Evolutionary conservation across 1,140 invertebrate genomes (phyloP).

Genomic region (Platorchestia sp.): DNA sequence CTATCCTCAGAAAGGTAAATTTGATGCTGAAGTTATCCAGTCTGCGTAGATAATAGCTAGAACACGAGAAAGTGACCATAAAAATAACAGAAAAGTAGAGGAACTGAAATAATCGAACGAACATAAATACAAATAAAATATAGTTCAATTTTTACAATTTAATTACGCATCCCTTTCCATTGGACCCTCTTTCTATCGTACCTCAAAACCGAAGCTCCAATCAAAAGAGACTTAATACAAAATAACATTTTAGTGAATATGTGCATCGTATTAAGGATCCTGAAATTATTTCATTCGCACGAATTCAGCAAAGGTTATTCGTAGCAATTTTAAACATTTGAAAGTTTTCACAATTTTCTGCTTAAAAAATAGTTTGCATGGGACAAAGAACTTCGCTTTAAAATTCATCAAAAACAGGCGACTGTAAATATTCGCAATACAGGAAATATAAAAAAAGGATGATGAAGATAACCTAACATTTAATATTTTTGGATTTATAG

Average conservation of each 20-base stretch:
- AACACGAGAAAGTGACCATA: background rate
- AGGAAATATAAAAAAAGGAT: background rate
- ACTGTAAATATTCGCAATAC: background rate
- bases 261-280: background rate
- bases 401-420: background rate
- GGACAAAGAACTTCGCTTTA: background rate
- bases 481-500: background rate
- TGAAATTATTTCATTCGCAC: too few relatives aligned
- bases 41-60: background rate
- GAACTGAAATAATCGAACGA: background rate
- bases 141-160: background rate
- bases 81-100: background rate
- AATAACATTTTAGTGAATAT: background rate
- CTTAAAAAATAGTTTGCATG: background rate
- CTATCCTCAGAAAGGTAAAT: background rate
- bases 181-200: too few relatives aligned
- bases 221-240: background rate
- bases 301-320: too few relatives aligned
- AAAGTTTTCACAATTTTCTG: background rate
- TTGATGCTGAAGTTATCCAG: background rate
- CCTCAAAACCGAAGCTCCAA: too few relatives aligned
- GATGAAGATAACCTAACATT: background rate
- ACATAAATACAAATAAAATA: background rate
- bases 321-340: too few relatives aligned
- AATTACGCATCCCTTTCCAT: too few relatives aligned